Evolutionary conservation across 2,888 invertebrate species (phyloP).

Genomic region (Stomorhina lunata): DNA sequence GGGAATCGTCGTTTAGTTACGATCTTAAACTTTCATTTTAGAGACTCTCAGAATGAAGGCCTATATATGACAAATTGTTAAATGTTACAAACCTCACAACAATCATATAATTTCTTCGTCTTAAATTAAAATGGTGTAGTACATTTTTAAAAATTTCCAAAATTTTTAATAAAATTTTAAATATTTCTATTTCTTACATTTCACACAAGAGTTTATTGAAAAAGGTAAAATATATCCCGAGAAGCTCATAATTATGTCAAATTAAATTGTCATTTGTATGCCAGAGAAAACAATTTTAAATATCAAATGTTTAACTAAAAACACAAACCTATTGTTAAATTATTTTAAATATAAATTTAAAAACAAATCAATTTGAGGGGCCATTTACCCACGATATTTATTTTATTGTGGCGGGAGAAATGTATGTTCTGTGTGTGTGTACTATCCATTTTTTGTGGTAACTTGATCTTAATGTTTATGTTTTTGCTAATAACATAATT

Average conservation of each 20-base stretch:
- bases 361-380: background rate
- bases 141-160: too few relatives aligned
- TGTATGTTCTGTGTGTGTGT: too few relatives aligned
- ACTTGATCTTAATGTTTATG: slow-evolving; percentile 55
- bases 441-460: too few relatives aligned
- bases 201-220: background rate
- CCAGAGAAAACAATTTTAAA: slow-evolving; percentile 11
- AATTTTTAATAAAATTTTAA: too few relatives aligned
- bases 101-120: too few relatives aligned
- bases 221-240: slow-evolving; percentile 45
- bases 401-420: slow-evolving; percentile 22
- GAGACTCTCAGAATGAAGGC: too few relatives aligned
- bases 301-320: slow-evolving; percentile 24
- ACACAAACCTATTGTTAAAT: background rate
- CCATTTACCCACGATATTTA: background rate
- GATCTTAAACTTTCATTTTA: too few relatives aligned
- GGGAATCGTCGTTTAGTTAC: too few relatives aligned
- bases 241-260: slow-evolving; percentile 53
- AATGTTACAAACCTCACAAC: too few relatives aligned
- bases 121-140: too few relatives aligned
- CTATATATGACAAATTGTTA: too few relatives aligned
- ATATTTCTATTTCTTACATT: background rate
- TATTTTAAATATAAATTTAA: background rate
- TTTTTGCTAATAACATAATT: slow-evolving; percentile 61
- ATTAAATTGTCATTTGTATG: slow-evolving; percentile 22